Base-by-base conservation (phyloP, 2,113 vertebrate species). In the Zeus faber region DNA sequence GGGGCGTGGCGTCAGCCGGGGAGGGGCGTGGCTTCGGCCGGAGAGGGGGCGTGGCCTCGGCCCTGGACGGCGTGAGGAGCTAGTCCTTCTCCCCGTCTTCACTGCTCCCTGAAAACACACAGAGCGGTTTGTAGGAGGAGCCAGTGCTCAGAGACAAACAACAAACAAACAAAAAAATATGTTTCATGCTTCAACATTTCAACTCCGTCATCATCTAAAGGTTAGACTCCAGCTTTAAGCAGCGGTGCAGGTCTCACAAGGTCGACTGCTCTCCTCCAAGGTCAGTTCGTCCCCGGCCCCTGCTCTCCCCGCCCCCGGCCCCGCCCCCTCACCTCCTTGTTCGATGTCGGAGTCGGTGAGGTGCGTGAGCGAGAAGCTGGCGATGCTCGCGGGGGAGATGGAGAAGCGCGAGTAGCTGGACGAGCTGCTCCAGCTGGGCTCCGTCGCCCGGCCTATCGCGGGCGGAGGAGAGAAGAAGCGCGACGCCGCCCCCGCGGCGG, bases 61-160 rank as follows among this genome's bases (percentile, higher is more conserved):
- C n/a, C n/a, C 78, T 63, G 13, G 51, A 47, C 41, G 27, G 66
- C 59, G 58, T 49, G 40, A 49, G 24, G 49, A 52, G 35, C 68
- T 92, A 98, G 58, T 99, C 96, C 67, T 93, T 97, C 35, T 99
- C 96, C 74, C 96, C 96, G 2, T 98, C 96, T 85, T 99, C 96
- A 16, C 96, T 96, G 91, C 96, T 98, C 76, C 96, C 96, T 99
- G 16, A 6, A 11, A 43, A n/a, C n/a, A n/a, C n/a, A n/a, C n/a
- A n/a, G n/a, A n/a, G n/a, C n/a, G n/a, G n/a, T n/a, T n/a, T n/a
- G n/a, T n/a, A n/a, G n/a, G n/a, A n/a, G n/a, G n/a, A n/a, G n/a
- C n/a, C n/a, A n/a, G n/a, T n/a, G n/a, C n/a, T n/a, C n/a, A n/a
- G 68, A 61, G 11, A 22, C 16, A 47, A 14, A 18, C 25, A 26